Evolutionary conservation across 2,113 vertebrate species (phyloP).

Genomic region (Orycteropus afer): DNA sequence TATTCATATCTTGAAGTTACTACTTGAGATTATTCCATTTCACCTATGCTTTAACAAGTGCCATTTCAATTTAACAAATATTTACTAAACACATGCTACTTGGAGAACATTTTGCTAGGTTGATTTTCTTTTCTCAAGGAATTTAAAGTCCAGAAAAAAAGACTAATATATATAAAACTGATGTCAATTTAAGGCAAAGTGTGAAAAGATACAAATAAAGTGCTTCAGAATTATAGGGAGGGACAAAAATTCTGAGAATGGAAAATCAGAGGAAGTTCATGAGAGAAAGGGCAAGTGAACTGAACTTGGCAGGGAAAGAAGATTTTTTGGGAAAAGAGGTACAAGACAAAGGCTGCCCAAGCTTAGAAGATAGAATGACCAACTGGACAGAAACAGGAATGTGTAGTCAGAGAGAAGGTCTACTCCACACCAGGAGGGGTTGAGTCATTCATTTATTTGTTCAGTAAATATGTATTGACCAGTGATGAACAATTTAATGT

Average conservation of each 20-base stretch:
- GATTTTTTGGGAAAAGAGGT: not conserved
- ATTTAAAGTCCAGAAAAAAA: not conserved
- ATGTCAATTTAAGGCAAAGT: not conserved
- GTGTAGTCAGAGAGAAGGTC: not conserved
- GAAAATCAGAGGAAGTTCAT: not conserved
- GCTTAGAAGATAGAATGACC: not conserved
- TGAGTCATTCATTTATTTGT: not conserved
- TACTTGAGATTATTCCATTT: not conserved
- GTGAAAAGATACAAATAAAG: not conserved
- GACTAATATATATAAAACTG: not conserved
- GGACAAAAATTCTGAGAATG: not conserved
- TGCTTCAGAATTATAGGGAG: not conserved
- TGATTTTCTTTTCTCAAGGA: conserved; percentile 21
- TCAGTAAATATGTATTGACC: not conserved
- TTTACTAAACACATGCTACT: not conserved
- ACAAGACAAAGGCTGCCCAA: not conserved
- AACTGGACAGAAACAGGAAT: not conserved
- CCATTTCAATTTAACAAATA: not conserved
- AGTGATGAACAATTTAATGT: not conserved
- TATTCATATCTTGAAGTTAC: not conserved
- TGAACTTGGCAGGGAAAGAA: not conserved
- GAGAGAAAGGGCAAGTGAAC: not conserved
- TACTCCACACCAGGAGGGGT: not conserved
- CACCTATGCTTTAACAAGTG: not conserved
- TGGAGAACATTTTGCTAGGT: not conserved